Base-by-base conservation (phyloP, 2,888 invertebrate genomes). In the Spicauda simplicius region DNA sequence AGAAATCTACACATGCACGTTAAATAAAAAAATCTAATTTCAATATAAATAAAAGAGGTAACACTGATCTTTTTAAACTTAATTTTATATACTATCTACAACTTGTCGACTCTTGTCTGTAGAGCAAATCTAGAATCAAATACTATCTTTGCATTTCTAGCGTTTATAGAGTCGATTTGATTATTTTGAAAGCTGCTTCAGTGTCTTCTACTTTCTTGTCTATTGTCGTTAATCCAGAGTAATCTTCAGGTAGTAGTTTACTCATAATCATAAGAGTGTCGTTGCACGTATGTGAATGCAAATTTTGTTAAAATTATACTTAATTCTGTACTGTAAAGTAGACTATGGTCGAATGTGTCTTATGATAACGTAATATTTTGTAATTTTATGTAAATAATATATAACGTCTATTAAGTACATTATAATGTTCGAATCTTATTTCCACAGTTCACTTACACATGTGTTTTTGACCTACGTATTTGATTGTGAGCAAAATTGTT, bases 271-370 rank as follows among this genome's bases (percentile, higher is more conserved):
- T 45, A 14, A 6, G 12, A n/a, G n/a, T 45, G 3, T n/a, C 45
- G 7, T 45, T 10, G 50, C 10, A 16, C 3, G 50, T 18, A 18
- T 18, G 10, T 10, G 11, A 50, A 2, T 50, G 50, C 50, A 50
- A 50, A 8, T 11, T 50, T 18, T 50, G 6, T 50, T 18, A 7
- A 18, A 50, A 50, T 50, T 16, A 50, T 50, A 50, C 18, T 50
- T 50, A 18, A 48, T 59, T n/a, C 14, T 25, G 58, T 59, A 48
- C 25, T 59, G 4, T 56, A 48, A 48, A 48, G 45, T 58, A 58
- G 58, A 58, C 58, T 45, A 25, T 58, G 45, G 58, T 58, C 58
- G 45, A 58, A 58, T n/a, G 58, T 57, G 57, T 58, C 58, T 58
- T 45, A 58, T 58, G 58, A 58, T 58, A 58, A 58, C 45, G n/a